phyloP scores from a whole-genome alignment of 2,888 invertebrate genomes.

The Leptinotarsa peninsularis region DNA sequence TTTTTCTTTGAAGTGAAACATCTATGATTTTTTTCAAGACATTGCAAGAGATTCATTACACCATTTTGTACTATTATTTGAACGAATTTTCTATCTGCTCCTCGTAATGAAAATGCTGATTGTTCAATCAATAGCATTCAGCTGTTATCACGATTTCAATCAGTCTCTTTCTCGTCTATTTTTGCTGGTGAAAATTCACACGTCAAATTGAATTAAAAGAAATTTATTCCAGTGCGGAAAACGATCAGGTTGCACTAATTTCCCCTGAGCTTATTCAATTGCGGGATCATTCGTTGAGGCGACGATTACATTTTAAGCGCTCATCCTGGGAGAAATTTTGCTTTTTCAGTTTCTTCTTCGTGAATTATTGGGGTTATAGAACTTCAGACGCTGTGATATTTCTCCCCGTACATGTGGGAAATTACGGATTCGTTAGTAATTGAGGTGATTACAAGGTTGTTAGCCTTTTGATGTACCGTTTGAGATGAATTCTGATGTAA shows the following conservation, averaged over 20 bases:
- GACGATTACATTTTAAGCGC: conserved; percentile 11
- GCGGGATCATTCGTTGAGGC: not conserved
- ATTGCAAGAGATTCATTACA: too few species aligned
- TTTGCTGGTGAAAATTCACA: conserved; percentile 2
- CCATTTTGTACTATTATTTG: too few species aligned
- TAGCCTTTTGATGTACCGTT: not conserved
- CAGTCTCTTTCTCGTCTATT: not conserved
- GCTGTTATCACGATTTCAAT: not conserved
- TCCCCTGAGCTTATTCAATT: conserved; percentile 23
- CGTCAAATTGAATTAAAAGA: not conserved
- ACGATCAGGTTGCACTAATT: conserved; percentile 20
- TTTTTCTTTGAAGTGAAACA: too few species aligned
- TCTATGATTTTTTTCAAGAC: too few species aligned
- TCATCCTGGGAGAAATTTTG: not conserved
- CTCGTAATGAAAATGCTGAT: too few species aligned
- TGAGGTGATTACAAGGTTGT: not conserved
- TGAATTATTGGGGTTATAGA: not conserved
- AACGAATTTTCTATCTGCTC: too few species aligned
- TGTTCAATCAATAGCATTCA: too few species aligned
- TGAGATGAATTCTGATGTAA: not conserved
- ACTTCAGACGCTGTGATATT: not conserved
- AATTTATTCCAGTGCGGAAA: conserved; percentile 10
- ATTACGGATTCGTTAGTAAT: not conserved
- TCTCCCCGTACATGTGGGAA: not conserved
- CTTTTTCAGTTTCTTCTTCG: not conserved